phyloP scores from a whole-genome alignment of 2,888 invertebrate genomes.

The Baccha elongata region DNA sequence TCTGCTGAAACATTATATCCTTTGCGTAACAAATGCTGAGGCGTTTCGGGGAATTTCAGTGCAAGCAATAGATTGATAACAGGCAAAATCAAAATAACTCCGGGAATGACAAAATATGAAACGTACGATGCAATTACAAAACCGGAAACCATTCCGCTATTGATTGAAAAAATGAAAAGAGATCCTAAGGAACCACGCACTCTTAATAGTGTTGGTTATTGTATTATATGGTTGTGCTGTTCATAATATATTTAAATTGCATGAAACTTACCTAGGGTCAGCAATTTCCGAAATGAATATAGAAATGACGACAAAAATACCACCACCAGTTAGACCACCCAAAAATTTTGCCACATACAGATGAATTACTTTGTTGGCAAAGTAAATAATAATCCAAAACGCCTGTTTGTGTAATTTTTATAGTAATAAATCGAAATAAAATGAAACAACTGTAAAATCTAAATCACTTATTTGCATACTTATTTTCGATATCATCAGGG shows the following conservation, averaged over 20 bases:
- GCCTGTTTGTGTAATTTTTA: too few species aligned
- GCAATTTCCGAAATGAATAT: constrained; percentile 81
- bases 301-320: constrained; percentile 78
- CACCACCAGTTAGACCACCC: constrained; percentile 80
- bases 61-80: constrained; percentile 76
- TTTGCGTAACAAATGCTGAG: constrained; percentile 76
- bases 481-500: too few species aligned
- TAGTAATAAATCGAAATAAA: too few species aligned
- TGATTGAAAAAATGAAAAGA: constrained; percentile 78
- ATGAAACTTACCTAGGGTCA: constrained; percentile 78
- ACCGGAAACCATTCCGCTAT: constrained; percentile 78
- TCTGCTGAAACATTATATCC: constrained; percentile 72
- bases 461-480: too few species aligned
- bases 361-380: constrained; percentile 77
- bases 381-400: constrained; percentile 79
- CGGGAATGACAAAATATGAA: constrained; percentile 78
- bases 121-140: constrained; percentile 78
- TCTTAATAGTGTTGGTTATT: too few species aligned
- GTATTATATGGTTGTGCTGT: too few species aligned
- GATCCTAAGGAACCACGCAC: constrained; percentile 80
- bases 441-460: too few species aligned
- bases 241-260: too few species aligned
- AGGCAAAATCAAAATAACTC: constrained; percentile 77
- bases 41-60: constrained; percentile 78
- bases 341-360: constrained; percentile 79